These are phyloP conservation scores for Mesoligia furuncula DNA, from an alignment of 2,888 invertebrate species.

Conservation along the genomic window DNA sequence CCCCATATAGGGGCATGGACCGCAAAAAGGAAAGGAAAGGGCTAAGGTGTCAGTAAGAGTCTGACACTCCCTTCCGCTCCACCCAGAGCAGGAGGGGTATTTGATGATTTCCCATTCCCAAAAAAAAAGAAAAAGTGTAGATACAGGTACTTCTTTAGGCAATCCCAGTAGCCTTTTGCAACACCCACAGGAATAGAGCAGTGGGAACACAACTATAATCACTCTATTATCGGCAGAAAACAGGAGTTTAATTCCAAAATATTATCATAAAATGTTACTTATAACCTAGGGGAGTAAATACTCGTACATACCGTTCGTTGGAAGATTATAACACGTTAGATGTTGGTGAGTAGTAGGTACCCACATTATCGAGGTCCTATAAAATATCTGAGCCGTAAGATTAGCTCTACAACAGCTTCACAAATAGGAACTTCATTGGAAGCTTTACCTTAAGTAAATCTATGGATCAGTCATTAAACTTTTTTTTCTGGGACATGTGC, in stretches of 20 bases:
- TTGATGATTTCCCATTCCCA: too few species aligned
- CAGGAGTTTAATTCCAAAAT: neutral
- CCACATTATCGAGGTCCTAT: neutral
- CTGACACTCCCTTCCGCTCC: too few species aligned
- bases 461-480: neutral
- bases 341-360: neutral
- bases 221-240: neutral
- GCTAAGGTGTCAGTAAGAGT: too few species aligned
- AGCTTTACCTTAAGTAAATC: neutral
- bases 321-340: neutral
- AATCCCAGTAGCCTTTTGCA: neutral
- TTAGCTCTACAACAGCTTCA: neutral
- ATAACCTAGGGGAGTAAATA: neutral
- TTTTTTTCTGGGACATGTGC: neutral
- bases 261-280: neutral
- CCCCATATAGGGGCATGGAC: too few species aligned
- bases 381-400: neutral
- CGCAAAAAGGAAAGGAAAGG: too few species aligned
- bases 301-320: neutral
- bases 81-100: too few species aligned
- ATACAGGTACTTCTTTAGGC: neutral
- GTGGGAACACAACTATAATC: neutral
- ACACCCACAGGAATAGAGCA: neutral
- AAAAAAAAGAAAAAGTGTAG: too few species aligned
- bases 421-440: too few species aligned